Base-by-base conservation (phyloP, 2,797 vertebrate species). In the Oreochromis mossambicus region DNA sequence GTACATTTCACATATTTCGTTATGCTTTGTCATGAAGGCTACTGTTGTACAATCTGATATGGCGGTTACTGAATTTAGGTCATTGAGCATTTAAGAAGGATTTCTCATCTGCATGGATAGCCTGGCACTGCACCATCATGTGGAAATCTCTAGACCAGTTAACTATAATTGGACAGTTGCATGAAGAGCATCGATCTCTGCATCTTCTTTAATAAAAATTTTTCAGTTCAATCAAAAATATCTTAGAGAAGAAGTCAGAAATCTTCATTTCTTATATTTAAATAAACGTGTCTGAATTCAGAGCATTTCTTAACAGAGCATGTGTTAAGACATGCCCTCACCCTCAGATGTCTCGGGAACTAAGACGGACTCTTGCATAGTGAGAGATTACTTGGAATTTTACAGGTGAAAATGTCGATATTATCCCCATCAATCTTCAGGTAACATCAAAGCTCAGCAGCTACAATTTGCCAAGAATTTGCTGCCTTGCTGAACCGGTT, bases 381-480 rank as follows among this genome's bases (percentile, higher is more conserved):
- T 46, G 63, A 94, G 86, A 86, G 80, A 90, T 86, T 83, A 89
- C 78, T 87, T 77, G 34, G 75, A 83, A 87, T 63, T 90, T 89
- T 77, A 93, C 87, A 91, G 81, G 70, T 82, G 88, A 77, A 86
- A 84, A 87, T 82, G 87, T 91, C 91, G 91, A 95, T 95, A 93
- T 76, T 56, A 63, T 54, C 32, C 19, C 81, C 55, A 82, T 93
- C 88, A 80, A 86, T 93, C 87, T 84, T 14, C 79, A 78, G 79
- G 81, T 61, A 58, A 89, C 51, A 51, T 91, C 90, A 88, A 87
- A 88, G 88, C 79, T 91, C 76, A 92, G 77, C 81, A 73, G 24
- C 80, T 46, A 8, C 79, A 46, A 19, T 66, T 78, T 92, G 78
- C 86, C 92, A 91, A 90, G 81, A 92, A 86, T 81, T 83, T 79